Evolutionary conservation across 2,797 vertebrate genomes (phyloP).

Genomic region (Sebastes miniatus): DNA sequence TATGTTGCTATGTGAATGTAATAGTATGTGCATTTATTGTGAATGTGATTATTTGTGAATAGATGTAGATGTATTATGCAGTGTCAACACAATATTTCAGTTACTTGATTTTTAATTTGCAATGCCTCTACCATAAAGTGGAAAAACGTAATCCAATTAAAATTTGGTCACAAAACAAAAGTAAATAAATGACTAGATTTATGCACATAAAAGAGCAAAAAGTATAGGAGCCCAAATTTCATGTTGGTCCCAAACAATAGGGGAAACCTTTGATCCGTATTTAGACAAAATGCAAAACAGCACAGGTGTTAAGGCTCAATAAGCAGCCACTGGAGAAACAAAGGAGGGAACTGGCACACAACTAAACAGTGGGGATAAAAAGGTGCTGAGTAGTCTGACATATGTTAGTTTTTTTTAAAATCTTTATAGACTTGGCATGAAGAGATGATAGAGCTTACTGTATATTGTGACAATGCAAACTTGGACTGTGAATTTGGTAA

Average conservation of each 20-base stretch:
- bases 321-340: neutral
- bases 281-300: conserved; percentile 5
- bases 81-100: too few species aligned
- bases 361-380: neutral
- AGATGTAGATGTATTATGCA: too few species aligned
- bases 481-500: neutral
- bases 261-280: neutral
- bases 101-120: too few species aligned
- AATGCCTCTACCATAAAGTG: too few species aligned
- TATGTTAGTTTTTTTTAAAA: neutral
- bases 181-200: neutral
- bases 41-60: too few species aligned
- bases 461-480: neutral
- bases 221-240: neutral
- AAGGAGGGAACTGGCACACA: neutral
- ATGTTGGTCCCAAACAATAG: neutral
- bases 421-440: neutral
- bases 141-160: too few species aligned
- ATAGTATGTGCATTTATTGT: too few species aligned
- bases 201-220: neutral
- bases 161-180: too few species aligned
- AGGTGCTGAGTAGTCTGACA: neutral
- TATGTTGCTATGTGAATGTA: too few species aligned
- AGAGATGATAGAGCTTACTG: neutral
- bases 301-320: conserved; percentile 1